Base-by-base conservation (phyloP, 2,888 invertebrate genomes). In the Calephelis perditalis region DNA sequence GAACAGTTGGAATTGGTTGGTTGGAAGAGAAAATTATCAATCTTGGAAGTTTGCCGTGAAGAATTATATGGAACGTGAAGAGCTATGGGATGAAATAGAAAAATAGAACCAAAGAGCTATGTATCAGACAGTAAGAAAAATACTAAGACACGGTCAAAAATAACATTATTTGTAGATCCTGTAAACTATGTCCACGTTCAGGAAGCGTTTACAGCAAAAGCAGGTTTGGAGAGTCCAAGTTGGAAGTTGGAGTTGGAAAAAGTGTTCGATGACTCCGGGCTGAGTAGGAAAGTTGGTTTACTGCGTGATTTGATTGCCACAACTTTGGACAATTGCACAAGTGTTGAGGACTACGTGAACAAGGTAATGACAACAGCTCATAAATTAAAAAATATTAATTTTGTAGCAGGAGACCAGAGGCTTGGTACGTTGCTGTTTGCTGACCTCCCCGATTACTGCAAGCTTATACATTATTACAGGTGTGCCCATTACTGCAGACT, bases 51-150 rank as follows among this genome's bases (percentile, higher is more conserved):
- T 67, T 57, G 64, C 61, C 61, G 15, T 15, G 15, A 15, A 15
- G 15, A 15, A 44, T 35, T 67, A 63, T 15, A 52, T 66, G 7
- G 59, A 68, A 57, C 65, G 62, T 40, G 66, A 68, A 54, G 63
- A 66, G 12, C 59, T 66, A 40, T 66, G 63, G 65, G 43, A 64
- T 9, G 46, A 43, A 11, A 46, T 67, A 36, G 60, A 58, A 58
- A 43, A 11, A 46, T 67, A 36, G 60, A 58, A 58, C 46, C 62
- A 44, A 40, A 10, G 6, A 47, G n/a, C 10, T 11, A 60, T 43
- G 35, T 37, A 10, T 49, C 35, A 35, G 59, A 61, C 26, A 47
- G 6, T 7, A 63, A 45, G 7, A 57, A 58, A 12, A 10, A 63
- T 36, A 47, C 12, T 1, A 63, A 63, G 15, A 15, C 15, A 15